Conservation (phyloP, 2,113 vertebrate species). For the Ivindomyrus marchei region DNA sequence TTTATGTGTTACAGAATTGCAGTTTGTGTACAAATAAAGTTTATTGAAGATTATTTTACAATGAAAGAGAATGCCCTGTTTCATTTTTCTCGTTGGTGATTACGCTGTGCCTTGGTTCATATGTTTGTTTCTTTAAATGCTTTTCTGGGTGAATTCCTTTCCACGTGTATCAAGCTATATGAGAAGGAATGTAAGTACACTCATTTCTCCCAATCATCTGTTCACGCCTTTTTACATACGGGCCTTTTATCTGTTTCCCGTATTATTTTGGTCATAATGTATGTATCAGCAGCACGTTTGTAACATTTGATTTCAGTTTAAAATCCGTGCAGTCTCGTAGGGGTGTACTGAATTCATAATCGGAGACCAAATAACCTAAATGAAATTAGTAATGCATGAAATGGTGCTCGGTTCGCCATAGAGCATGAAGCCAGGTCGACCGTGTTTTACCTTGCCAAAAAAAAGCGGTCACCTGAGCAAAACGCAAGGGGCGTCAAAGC, state of each 20-base stretch:
- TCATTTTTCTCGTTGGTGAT: constrained; percentile 22
- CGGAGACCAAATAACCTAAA: neutral
- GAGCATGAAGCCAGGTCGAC: neutral
- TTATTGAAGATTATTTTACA: constrained; percentile 72
- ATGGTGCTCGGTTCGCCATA: neutral
- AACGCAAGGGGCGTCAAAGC: neutral
- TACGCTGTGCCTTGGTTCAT: neutral
- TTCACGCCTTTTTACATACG: neutral
- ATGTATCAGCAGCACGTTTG: neutral
- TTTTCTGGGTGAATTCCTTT: neutral
- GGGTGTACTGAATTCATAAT: neutral
- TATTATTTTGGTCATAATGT: neutral
- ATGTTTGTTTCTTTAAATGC: neutral
- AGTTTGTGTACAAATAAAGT: constrained; percentile 72
- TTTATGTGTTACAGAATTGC: constrained; percentile 49
- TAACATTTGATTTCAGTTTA: neutral
- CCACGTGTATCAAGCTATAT: neutral
- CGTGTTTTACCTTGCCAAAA: neutral
- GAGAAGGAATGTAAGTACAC: neutral
- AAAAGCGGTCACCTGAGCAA: no score
- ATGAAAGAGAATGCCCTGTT: constrained; percentile 37
- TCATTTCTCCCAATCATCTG: neutral
- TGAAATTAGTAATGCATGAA: neutral
- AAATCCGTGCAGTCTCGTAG: neutral
- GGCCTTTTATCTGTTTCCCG: neutral